These are phyloP conservation scores for Camarhynchus parvulus DNA, from an alignment of 2,113 vertebrate genomes.

Conservation along the genomic window DNA sequence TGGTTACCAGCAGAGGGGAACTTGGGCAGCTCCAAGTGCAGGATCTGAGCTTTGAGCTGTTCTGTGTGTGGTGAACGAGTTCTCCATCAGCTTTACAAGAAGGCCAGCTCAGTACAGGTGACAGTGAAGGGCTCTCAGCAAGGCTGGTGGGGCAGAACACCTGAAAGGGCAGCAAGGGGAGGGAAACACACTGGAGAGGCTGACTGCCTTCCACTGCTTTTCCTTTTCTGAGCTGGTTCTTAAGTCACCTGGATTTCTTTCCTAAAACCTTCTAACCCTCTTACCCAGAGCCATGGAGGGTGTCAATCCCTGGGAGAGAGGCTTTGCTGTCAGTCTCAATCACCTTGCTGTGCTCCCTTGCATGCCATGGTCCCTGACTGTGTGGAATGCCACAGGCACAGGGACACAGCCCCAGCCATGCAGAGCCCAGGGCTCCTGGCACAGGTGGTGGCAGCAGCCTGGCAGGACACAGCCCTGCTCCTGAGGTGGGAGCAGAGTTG, in stretches of 20 bases:
- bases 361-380: accelerated
- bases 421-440: neutral
- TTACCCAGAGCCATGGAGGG: neutral
- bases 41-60: neutral
- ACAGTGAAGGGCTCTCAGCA: neutral
- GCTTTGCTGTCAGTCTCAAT: neutral
- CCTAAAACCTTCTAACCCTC: neutral
- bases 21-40: neutral
- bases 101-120: neutral
- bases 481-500: neutral
- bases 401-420: too few relatives aligned
- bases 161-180: neutral
- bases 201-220: neutral
- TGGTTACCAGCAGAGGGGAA: neutral
- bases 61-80: neutral
- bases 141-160: neutral
- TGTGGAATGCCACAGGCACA: accelerated
- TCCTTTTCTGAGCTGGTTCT: neutral
- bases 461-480: neutral
- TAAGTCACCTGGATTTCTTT: neutral
- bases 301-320: neutral
- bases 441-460: neutral
- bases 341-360: neutral
- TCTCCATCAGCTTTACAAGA: neutral
- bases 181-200: neutral